Conservation (phyloP, 2,797 vertebrate species). For the Galagoides demidoff region DNA sequence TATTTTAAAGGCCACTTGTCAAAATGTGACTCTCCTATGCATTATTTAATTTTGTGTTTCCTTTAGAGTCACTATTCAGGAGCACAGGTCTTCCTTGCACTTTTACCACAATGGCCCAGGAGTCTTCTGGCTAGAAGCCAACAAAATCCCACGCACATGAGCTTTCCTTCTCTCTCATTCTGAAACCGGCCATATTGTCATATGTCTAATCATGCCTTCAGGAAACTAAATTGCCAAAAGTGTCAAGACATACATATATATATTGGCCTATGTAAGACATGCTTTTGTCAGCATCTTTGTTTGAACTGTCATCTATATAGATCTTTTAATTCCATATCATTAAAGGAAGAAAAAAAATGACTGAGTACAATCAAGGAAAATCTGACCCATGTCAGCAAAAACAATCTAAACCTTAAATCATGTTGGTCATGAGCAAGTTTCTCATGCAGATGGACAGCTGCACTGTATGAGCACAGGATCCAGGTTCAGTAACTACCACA, state of each 20-base stretch:
- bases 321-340: not conserved
- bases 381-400: not conserved
- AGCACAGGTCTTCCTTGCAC: not conserved
- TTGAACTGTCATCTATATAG: not conserved
- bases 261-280: not conserved
- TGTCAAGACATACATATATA: not conserved
- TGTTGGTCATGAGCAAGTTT: not conserved
- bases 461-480: not conserved
- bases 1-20: constrained; percentile 37
- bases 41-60: not conserved
- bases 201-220: not conserved
- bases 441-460: not conserved
- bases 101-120: not conserved
- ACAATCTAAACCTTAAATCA: not conserved
- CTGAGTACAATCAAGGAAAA: not conserved
- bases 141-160: not conserved
- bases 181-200: not conserved
- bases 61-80: not conserved
- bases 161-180: not conserved
- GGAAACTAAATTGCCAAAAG: not conserved
- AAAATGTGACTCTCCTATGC: not conserved
- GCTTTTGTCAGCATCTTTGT: not conserved
- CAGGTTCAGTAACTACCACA: not conserved
- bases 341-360: constrained; percentile 4
- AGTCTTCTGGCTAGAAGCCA: not conserved